Evolutionary conservation across 2,113 vertebrate genomes (phyloP), one percentile per base, ranked within the genome.

Genomic region (Ascaphus truei): DNA sequence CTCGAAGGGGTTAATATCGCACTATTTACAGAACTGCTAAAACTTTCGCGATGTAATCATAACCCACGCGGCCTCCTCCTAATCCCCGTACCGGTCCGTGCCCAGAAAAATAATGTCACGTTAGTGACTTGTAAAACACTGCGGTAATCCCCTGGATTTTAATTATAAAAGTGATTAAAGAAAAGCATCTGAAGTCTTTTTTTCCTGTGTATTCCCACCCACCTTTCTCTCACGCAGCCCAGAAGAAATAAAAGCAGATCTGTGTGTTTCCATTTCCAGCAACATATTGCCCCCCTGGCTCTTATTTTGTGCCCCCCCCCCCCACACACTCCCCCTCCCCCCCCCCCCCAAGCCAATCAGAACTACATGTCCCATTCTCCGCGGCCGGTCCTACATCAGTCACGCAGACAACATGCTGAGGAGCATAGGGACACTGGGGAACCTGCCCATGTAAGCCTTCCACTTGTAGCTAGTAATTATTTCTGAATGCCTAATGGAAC

Each of bases 401-500:
- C 85, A 88, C 82, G 60, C 58, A 80, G 82, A 72, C 77, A 72
- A 81, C 53, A 68, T 66, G 77, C 84, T 84, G 85, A 82, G 72
- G 86, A 89, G 84, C 79, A 85, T 62, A 72, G 86, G 76, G 87
- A 83, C 78, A 85, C 80, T 77, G 75, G 74, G 64, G 68, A 86
- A 78, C 73, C 76, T 56, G 65, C 29, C 57, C 53, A 78, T 76
- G 72, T 77, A 59, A 77, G 80, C 72, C 76, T 80, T 77, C 48
- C 72, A 78, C 81, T 84, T 75, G 73, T 45, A 84, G 75, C 58
- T 61, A 76, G 77, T 90, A 92, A 90, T 91, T 89, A 86, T 86
- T 86, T 88, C 80, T 77, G 72, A 82, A 83, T 73, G 81, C 75
- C 84, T 87, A 88, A 90, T 81, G 68, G 72, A 83, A 79, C 47